Evolutionary conservation across 1,140 invertebrate species (phyloP), one percentile per base, ranked within the genome.

Genomic region (Trachelipus rathkii): DNA sequence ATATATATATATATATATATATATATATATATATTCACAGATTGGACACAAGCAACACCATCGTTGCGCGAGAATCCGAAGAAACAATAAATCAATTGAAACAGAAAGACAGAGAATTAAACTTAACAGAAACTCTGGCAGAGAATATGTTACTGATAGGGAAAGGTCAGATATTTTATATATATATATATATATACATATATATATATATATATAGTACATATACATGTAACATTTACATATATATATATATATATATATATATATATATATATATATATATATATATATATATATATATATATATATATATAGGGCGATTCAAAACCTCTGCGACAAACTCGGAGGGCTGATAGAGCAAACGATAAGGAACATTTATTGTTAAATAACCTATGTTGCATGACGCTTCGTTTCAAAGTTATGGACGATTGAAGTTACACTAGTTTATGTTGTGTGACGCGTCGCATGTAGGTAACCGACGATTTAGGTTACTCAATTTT

Each of bases 91-190:
- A 81, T 67, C 68, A 74, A 24, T 70, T 81, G 21, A 81, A 81
- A 67, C 79, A 81, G 71, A 81, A 81, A 23, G 79, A n/a, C 79
- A 81, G 19, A 77, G 79, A 10, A 81, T 81, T n/a, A 81, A 81
- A 69, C 75, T 81, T 6, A 81, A 81, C 68, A 69, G 79, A 10
- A 81, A 81, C 45, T 81, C 79, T 21, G 79, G 79, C 9, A 73
- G 79, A 24, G 77, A 81, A 72, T 81, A 81, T 45, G 68, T 81
- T 23, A 81, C 67, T 44, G 79, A 9, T 72, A 78, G 11, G 79
- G 79, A 4, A 81, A 81, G 79, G 79, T 81, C 53, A 44, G 60
- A 71, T 2, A 15, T 15, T 71, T 71, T 33, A 3, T 15, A 4
- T 24, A 44, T 9, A 10, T 70, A 70, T 10, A 10, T 70, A 10